Percentiles rank a stretch among this genome's conserved stretches.
These are phyloP conservation scores for Tokudaia muenninki DNA, from an alignment of 2,797 vertebrate genomes.

Conservation along the genomic window DNA sequence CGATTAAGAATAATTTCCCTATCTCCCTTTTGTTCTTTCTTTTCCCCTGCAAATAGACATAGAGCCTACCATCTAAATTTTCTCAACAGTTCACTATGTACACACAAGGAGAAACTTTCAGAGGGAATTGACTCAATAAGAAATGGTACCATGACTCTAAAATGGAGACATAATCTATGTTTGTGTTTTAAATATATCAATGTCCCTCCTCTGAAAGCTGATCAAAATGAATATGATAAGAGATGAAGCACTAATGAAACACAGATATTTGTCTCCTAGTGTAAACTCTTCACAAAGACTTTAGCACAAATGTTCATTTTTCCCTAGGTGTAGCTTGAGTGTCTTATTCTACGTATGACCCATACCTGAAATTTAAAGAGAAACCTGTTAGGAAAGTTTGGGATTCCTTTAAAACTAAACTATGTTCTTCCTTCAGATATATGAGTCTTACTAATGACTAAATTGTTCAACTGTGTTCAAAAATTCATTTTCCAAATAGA, in stretches of 20 bases:
- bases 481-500: neutral
- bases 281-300: neutral
- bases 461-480: neutral
- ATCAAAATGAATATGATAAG: neutral
- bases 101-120: neutral
- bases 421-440: neutral
- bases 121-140: slow-evolving; percentile 1
- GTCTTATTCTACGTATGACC: neutral
- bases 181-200: neutral
- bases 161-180: neutral
- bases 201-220: neutral
- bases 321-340: neutral
- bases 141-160: neutral
- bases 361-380: neutral
- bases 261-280: neutral
- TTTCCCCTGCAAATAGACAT: neutral
- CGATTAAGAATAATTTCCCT: neutral
- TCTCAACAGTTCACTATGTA: neutral
- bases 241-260: neutral
- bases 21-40: fast-evolving
- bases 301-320: neutral
- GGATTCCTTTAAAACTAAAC: neutral
- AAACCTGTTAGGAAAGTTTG: neutral
- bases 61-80: neutral
- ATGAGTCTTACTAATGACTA: neutral